A percentile compares a stretch with the other conserved stretches of the same genome.
These are phyloP conservation scores for Holothuria scabra DNA, from an alignment of 53 echinoderm and acorn worm species.

Conservation along the genomic window DNA sequence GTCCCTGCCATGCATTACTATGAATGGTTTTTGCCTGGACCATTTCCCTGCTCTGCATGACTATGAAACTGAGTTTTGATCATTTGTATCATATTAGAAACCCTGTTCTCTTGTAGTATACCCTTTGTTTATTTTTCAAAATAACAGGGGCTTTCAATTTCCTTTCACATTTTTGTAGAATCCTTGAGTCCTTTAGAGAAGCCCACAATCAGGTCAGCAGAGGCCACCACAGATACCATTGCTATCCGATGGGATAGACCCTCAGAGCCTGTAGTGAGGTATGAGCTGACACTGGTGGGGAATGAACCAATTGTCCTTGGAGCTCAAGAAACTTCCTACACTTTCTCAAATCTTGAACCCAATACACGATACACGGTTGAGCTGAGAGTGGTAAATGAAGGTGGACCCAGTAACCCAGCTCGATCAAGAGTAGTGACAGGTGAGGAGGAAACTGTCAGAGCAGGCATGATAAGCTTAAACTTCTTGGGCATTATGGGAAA, in stretches of 20 bases:
- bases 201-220: conserved; percentile 17
- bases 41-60: too few relatives aligned
- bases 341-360: conserved; percentile 19
- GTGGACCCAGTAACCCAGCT: conserved; percentile 22
- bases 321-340: conserved; percentile 29
- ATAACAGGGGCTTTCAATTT: too few relatives aligned
- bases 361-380: conserved; percentile 35
- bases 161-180: background rate
- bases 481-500: too few relatives aligned
- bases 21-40: too few relatives aligned
- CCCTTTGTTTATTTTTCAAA: too few relatives aligned
- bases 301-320: conserved; percentile 13
- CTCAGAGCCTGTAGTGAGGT: background rate
- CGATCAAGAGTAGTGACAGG: conserved; percentile 34
- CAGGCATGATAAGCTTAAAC: too few relatives aligned
- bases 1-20: too few relatives aligned
- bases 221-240: conserved; percentile 6
- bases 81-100: too few relatives aligned
- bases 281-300: conserved; percentile 30
- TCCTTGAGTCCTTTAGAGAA: background rate
- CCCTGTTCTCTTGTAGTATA: too few relatives aligned
- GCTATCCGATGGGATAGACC: conserved; percentile 10
- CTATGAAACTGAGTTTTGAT: too few relatives aligned
- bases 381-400: conserved; percentile 22
- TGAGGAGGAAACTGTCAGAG: background rate